Base-by-base conservation (phyloP, 2,888 invertebrate genomes). In the Eupeodes latifasciatus region DNA sequence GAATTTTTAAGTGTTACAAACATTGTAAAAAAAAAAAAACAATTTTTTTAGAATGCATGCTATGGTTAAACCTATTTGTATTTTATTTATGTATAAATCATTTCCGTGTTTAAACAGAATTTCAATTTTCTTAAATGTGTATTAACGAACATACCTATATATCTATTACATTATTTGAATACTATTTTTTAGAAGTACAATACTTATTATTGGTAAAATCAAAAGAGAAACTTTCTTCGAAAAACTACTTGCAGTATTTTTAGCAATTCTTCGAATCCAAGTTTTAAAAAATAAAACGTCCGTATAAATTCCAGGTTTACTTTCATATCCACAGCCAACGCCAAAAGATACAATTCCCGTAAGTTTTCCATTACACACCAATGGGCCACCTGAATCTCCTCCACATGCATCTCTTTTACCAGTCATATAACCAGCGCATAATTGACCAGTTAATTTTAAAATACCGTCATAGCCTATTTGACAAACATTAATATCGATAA, bases 291-390 rank as follows among this genome's bases (percentile, higher is more conserved):
- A 89, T 1, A 49, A 14, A 0, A 97, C 96, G 69, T 96, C 94
- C 0, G 96, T 95, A 92, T 97, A 97, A 11, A 97, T 94, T 0
- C 97, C 97, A 0, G 97, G 97, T 85, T 95, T 95, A 40, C 94
- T 95, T 55, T 95, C 94, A 79, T 95, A 95, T 0, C 96, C 97
- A 91, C 97, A 97, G 10, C 96, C 95, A 44, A 96, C 94, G 10
- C 97, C 97, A 96, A 96, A 97, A 0, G 97, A 97, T 0, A 97
- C 97, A 71, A 97, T 94, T 0, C 97, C 97, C 19, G 96, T 94
- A 91, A 96, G 93, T 91, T 96, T 96, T 91, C 95, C 95, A 66
- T 90, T 64, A 44, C 90, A 90, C 93, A 96, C 95, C 47, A 97
- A 93, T 0, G 97, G 97, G 5, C 97, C 97, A n/a, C 97, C 97